phyloP scores from a whole-genome alignment of 2,888 invertebrate species.

The Lomographa bimaculata region DNA sequence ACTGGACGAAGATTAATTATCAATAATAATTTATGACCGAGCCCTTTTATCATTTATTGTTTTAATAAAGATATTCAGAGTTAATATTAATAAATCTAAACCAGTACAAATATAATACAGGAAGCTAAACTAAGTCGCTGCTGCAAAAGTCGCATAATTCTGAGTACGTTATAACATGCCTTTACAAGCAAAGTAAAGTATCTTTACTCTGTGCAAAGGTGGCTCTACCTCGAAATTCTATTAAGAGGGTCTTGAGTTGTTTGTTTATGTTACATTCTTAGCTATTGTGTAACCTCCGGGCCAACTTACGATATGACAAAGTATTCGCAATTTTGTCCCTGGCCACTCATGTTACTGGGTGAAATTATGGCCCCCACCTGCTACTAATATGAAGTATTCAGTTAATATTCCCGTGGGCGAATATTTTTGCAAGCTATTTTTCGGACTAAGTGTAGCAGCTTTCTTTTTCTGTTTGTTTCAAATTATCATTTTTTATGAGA shows the following conservation, averaged over 20 bases:
- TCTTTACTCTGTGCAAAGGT: conserved; percentile 57
- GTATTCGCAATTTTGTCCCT: conserved; percentile 57
- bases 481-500: too few species aligned
- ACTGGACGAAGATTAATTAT: too few species aligned
- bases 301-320: conserved; percentile 50
- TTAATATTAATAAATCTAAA: too few species aligned
- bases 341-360: conserved; percentile 46
- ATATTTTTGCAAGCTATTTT: conserved; percentile 13
- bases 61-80: too few species aligned
- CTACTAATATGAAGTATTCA: conserved; percentile 55
- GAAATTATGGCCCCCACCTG: conserved; percentile 62
- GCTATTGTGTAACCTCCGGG: conserved; percentile 54
- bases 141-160: conserved; percentile 2
- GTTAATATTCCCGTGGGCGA: conserved; percentile 29
- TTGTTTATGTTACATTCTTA: conserved; percentile 68
- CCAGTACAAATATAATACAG: too few species aligned
- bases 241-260: conserved; percentile 69
- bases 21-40: too few species aligned
- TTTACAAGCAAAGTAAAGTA: conserved; percentile 45
- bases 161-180: conserved; percentile 9
- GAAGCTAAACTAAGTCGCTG: too few species aligned
- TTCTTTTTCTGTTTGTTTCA: conserved; percentile 1
- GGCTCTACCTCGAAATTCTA: conserved; percentile 64
- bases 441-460: conserved; percentile 3
- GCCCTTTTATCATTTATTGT: too few species aligned